These are phyloP conservation scores for Phallusia fumigata DNA, from an alignment of 23 tunicate species.

Conservation along the genomic window DNA sequence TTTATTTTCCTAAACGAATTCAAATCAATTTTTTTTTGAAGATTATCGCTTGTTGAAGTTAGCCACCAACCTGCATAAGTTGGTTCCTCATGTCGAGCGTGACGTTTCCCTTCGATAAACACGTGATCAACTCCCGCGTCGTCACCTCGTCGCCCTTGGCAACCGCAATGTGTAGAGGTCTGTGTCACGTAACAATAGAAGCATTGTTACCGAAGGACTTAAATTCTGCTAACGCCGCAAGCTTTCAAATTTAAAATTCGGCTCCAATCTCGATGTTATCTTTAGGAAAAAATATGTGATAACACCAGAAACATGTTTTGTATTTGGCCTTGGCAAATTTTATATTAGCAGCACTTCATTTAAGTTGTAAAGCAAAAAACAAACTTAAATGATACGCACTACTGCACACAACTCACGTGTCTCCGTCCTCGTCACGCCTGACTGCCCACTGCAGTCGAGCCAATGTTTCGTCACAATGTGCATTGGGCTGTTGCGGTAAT, in stretches of 20 bases:
- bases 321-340: no score
- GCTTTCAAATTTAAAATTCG: no score
- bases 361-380: no score
- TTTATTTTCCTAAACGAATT: no score
- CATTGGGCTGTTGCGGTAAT: neutral
- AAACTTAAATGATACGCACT: no score
- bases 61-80: conserved; percentile 27
- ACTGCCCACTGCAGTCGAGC: conserved; percentile 22
- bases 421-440: conserved; percentile 47
- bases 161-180: conserved; percentile 47
- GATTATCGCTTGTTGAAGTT: no score
- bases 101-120: neutral
- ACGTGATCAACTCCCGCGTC: conserved; percentile 2
- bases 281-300: no score
- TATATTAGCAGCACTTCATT: no score
- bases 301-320: no score
- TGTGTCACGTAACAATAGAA: neutral
- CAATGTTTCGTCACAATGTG: conserved; percentile 6
- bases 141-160: conserved; percentile 37
- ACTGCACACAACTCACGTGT: conserved; percentile 28
- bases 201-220: neutral
- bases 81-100: conserved; percentile 34
- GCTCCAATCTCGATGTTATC: no score
- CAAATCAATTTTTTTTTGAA: no score
- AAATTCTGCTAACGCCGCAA: no score